These are phyloP conservation scores for Synodontis membranacea DNA, from an alignment of 2,113 vertebrate species.

Conservation along the genomic window DNA sequence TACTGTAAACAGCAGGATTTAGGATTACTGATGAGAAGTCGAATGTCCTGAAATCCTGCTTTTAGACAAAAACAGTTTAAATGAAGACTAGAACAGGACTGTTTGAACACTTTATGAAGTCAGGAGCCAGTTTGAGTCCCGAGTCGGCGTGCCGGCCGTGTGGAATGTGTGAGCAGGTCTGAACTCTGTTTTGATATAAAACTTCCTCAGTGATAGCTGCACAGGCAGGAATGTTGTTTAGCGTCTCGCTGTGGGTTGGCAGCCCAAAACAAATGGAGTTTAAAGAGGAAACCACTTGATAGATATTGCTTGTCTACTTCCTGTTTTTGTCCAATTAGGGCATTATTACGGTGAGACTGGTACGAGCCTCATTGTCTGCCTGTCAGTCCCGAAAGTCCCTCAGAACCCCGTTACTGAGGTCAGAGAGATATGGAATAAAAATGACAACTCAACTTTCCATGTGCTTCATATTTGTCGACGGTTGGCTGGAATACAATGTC, in stretches of 20 bases:
- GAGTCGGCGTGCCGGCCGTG: neutral
- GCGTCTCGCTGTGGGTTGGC: constrained; percentile 53
- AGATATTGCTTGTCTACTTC: constrained; percentile 64
- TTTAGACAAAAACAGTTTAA: neutral
- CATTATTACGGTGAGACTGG: constrained; percentile 57
- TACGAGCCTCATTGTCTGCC: constrained; percentile 40
- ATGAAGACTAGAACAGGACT: neutral
- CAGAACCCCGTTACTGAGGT: constrained; percentile 10
- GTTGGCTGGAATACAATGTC: neutral
- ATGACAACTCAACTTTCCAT: constrained; percentile 19
- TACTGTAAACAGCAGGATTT: neutral
- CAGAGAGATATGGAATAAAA: constrained; percentile 20
- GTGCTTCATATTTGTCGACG: neutral
- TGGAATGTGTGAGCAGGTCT: constrained; percentile 36
- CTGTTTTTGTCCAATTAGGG: constrained; percentile 67
- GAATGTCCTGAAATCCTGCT: neutral
- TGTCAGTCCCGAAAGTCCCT: constrained; percentile 30
- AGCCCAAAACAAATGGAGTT: constrained; percentile 53
- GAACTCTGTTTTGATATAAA: constrained; percentile 49
- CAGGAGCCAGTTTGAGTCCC: neutral
- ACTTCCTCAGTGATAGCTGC: constrained; percentile 38
- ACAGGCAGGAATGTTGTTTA: constrained; percentile 55
- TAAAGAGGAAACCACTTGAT: constrained; percentile 63
- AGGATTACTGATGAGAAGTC: neutral
- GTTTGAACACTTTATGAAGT: neutral